These are phyloP conservation scores for Sialia sialis DNA, from an alignment of 2,113 vertebrate genomes.

Conservation along the genomic window DNA sequence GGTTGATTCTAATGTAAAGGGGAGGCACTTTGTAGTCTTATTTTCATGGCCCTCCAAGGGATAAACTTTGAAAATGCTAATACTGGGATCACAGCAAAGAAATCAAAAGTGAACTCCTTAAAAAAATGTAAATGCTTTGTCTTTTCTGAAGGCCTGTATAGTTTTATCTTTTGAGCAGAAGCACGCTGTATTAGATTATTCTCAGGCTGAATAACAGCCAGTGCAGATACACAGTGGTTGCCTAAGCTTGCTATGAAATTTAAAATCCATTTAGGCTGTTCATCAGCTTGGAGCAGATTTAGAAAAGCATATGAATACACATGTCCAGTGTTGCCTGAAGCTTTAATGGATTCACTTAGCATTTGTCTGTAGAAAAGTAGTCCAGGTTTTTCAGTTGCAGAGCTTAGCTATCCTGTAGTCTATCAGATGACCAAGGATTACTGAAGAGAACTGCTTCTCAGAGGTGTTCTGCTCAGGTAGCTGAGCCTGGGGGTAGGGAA, in stretches of 20 bases:
- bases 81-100: neutral
- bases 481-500: neutral
- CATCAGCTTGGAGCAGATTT: slow-evolving; percentile 64
- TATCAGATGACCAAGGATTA: neutral
- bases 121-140: slow-evolving; percentile 14
- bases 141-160: neutral
- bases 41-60: neutral
- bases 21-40: neutral
- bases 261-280: slow-evolving; percentile 60
- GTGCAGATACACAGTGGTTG: slow-evolving; percentile 17
- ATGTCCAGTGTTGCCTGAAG: slow-evolving; percentile 4
- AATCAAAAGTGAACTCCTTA: neutral
- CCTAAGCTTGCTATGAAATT: slow-evolving; percentile 55
- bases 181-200: neutral
- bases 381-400: neutral
- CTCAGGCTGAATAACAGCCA: slow-evolving; percentile 15
- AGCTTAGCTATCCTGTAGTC: neutral
- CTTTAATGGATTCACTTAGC: slow-evolving; percentile 23
- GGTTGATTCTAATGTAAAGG: neutral
- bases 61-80: neutral
- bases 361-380: neutral
- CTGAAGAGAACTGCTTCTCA: neutral
- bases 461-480: neutral
- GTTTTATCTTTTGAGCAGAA: slow-evolving; percentile 19
- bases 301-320: slow-evolving; percentile 46